phyloP scores from a whole-genome alignment of 2,888 invertebrate species.

The Eilema griseolum region DNA sequence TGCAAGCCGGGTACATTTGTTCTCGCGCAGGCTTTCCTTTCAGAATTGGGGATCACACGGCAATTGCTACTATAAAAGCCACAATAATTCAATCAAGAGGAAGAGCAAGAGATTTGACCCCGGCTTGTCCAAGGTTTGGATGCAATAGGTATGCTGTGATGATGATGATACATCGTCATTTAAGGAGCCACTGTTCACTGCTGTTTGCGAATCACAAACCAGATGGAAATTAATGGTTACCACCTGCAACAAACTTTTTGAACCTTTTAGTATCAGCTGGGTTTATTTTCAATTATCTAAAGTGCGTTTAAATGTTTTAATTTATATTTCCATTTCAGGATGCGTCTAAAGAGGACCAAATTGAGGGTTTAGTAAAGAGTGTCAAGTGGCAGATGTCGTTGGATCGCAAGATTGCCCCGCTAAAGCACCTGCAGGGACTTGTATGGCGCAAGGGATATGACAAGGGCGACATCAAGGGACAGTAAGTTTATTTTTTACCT shows the following conservation, averaged over 20 bases:
- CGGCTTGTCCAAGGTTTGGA: background rate
- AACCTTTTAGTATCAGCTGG: too few species aligned
- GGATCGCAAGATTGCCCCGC: slow-evolving; percentile 92
- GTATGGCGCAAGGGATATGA: slow-evolving; percentile 96
- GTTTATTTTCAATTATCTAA: too few species aligned
- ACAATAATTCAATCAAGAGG: background rate
- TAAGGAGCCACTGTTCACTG: background rate
- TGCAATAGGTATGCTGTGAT: background rate
- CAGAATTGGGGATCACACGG: too few species aligned
- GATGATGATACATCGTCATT: background rate
- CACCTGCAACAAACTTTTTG: too few species aligned
- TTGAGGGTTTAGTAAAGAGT: slow-evolving; percentile 89
- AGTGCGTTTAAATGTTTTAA: background rate
- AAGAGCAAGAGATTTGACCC: background rate
- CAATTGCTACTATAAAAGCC: background rate
- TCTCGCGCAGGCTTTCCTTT: too few species aligned
- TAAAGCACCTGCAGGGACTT: slow-evolving; percentile 96
- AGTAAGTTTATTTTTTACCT: slow-evolving; percentile 90
- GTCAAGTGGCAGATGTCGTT: slow-evolving; percentile 93
- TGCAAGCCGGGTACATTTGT: too few species aligned
- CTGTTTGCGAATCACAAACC: background rate
- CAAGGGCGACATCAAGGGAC: slow-evolving; percentile 92
- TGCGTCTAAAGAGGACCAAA: slow-evolving; percentile 80
- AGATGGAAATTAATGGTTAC: too few species aligned
- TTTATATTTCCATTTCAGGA: slow-evolving; percentile 67